Evolutionary conservation across 2,888 invertebrate species (phyloP), one percentile per base, ranked within the genome.

Genomic region (Halocaridina rubra): DNA sequence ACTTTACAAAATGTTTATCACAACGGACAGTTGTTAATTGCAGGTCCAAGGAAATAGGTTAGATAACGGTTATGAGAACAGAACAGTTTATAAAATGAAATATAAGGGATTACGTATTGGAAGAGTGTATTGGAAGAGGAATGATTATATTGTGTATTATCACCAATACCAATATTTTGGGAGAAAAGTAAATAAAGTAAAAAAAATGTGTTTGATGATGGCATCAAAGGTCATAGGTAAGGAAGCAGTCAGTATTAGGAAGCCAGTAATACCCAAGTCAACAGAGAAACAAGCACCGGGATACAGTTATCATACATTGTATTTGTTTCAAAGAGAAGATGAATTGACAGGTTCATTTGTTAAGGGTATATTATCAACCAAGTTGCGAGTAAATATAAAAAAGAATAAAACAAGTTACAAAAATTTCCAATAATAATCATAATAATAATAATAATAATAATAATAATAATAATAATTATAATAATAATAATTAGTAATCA

Each of bases 201-300:
- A 39, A 80, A 30, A 22, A 78, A 67, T 69, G 39, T 39, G 39
- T 67, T 64, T 71, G 72, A 29, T 33, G 33, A 59, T 72, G 71
- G 71, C 61, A 78, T 53, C 71, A 71, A 77, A 29, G 53, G 39
- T 71, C 22, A 75, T 59, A 82, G 81, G 76, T 59, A 57, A 82
- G 82, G 82, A 77, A 78, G 82, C 82, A 82, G 72, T 82, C 82
- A 82, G 82, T 82, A 78, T 82, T 64, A 46, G 78, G 71, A 71
- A 78, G 72, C 78, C 77, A 82, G 69, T 39, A 82, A 78, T 78
- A 78, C 78, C 78, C 82, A 78, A 53, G 77, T 72, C 57, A 69
- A 82, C 82, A 82, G 78, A 82, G 71, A 80, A 59, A 82, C 82
- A 82, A 77, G 82, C 82, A 82, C 82, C 82, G 39, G 82, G 78